Evolutionary conservation across 2,797 vertebrate species (phyloP).

Genomic region (Microctenopoma stevenorrisi): DNA sequence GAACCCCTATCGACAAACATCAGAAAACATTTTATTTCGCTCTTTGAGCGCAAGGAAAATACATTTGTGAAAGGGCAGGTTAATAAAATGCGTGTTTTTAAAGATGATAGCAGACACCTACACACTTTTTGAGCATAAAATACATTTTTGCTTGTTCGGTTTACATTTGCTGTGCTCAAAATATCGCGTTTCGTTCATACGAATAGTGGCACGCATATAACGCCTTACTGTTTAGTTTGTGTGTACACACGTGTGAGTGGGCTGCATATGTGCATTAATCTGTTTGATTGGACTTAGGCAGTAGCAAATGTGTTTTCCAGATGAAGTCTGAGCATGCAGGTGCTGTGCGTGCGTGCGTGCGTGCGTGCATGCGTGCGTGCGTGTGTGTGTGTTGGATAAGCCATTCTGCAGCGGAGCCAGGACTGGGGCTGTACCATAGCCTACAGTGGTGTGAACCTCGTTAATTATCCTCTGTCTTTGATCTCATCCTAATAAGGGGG

Average conservation of each 20-base stretch:
- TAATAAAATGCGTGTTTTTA: too few species aligned
- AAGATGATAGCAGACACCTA: too few species aligned
- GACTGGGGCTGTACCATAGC: conserved; percentile 17
- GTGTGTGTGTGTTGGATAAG: not conserved
- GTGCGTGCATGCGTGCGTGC: not conserved
- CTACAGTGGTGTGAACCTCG: conserved; percentile 41
- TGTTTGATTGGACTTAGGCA: conserved; percentile 3
- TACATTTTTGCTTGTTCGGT: too few species aligned
- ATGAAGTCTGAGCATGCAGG: not conserved
- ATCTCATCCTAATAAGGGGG: conserved; percentile 59
- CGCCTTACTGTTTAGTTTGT: not conserved
- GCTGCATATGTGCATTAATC: not conserved
- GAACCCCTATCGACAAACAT: too few species aligned
- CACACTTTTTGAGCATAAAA: too few species aligned
- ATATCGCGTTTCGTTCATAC: too few species aligned
- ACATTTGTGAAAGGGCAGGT: too few species aligned
- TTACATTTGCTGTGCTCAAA: too few species aligned
- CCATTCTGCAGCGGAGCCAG: conserved; percentile 4
- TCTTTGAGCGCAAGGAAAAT: too few species aligned
- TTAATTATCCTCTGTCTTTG: conserved; percentile 63
- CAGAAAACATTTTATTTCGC: too few species aligned
- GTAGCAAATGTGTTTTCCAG: not conserved
- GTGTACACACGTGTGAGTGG: not conserved
- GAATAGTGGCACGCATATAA: too few species aligned
- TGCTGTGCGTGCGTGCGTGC: conserved; percentile 3